Conservation (phyloP, 2,888 invertebrate genomes). For the Archips crataeganus region DNA sequence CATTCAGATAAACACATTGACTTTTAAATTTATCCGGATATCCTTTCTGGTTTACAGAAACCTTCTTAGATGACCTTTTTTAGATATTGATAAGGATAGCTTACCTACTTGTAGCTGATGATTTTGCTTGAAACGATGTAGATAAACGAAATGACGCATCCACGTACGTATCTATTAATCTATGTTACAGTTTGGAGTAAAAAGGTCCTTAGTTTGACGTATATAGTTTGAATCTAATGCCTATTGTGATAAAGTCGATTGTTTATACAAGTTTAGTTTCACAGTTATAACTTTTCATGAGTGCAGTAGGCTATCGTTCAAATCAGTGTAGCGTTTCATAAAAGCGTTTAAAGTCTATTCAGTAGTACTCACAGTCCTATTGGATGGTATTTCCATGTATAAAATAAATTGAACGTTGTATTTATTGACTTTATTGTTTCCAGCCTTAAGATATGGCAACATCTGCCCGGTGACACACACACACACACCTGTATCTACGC, state of each 20-base stretch:
- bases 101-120: background rate
- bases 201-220: background rate
- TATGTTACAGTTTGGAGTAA: background rate
- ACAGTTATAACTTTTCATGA: background rate
- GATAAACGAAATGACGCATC: slow-evolving; percentile 5
- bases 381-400: too few relatives aligned
- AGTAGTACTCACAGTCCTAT: too few relatives aligned
- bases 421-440: slow-evolving; percentile 1
- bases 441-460: slow-evolving; percentile 44
- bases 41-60: slow-evolving; percentile 14
- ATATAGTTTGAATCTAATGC: background rate
- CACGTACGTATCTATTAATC: slow-evolving; percentile 10
- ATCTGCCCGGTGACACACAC: slow-evolving; percentile 43
- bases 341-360: background rate
- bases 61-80: slow-evolving; percentile 1
- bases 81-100: background rate
- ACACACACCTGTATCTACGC: slow-evolving; percentile 1
- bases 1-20: background rate
- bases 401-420: too few relatives aligned
- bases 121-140: background rate
- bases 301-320: background rate
- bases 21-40: slow-evolving; percentile 15
- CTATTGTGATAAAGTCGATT: background rate
- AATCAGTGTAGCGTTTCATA: background rate
- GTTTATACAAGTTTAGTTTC: background rate